These are phyloP conservation scores for Trididemnum miniatum DNA, from an alignment of 23 tunicate genomes.

Conservation along the genomic window DNA sequence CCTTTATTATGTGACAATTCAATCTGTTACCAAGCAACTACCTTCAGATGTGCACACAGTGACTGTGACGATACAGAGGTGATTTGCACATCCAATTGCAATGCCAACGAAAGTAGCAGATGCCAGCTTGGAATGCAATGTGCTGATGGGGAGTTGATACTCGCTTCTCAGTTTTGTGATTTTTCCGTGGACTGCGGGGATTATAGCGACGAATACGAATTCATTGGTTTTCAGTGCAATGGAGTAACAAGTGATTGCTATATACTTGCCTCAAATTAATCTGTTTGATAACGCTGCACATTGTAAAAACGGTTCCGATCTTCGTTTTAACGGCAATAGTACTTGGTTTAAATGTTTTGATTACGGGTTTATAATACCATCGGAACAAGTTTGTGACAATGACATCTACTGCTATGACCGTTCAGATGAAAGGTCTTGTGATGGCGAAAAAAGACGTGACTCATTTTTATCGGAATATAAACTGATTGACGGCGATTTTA, in stretches of 20 bases:
- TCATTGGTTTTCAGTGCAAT: neutral
- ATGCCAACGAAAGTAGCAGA: too few relatives aligned
- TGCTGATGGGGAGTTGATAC: neutral
- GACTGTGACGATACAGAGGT: too few relatives aligned
- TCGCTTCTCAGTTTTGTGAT: neutral
- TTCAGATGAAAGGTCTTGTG: neutral
- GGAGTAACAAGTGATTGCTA: neutral
- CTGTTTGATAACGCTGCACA: neutral
- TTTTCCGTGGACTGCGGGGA: neutral
- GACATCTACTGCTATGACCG: neutral
- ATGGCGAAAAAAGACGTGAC: too few relatives aligned
- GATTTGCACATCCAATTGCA: too few relatives aligned
- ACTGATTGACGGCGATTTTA: too few relatives aligned
- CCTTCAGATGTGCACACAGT: too few relatives aligned
- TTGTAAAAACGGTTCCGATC: neutral
- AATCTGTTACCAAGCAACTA: too few relatives aligned
- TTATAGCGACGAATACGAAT: neutral
- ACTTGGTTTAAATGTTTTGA: neutral
- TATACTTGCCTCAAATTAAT: neutral
- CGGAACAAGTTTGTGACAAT: neutral
- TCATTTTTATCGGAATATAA: too few relatives aligned
- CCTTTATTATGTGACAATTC: too few relatives aligned
- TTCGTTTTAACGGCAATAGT: neutral
- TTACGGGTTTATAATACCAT: neutral
- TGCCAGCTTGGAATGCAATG: too few relatives aligned